phyloP scores from a whole-genome alignment of 2,888 invertebrate species.

The Encarsia formosa region DNA sequence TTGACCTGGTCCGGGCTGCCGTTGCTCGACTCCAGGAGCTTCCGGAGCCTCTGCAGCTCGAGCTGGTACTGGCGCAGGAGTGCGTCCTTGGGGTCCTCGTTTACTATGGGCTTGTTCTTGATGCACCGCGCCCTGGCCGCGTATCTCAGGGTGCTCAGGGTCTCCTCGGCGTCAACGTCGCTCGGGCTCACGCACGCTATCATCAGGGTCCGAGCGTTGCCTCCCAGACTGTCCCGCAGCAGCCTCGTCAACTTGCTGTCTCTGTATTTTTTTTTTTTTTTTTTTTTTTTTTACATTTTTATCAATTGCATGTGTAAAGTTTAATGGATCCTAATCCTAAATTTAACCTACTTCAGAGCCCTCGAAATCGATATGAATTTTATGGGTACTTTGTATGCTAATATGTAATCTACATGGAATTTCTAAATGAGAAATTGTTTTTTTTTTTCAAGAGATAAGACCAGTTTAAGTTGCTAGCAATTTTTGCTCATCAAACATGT shows the following conservation, averaged over 20 bases:
- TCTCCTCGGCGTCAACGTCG: conserved; percentile 79
- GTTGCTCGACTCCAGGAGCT: conserved; percentile 51
- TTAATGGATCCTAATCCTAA: too few species aligned
- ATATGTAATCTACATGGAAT: too few species aligned
- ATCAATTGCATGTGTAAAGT: neutral
- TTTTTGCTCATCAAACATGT: too few species aligned
- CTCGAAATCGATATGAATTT: too few species aligned
- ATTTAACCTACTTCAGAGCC: too few species aligned
- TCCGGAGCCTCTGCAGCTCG: conserved; percentile 71
- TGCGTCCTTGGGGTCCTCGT: conserved; percentile 89
- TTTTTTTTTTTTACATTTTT: neutral
- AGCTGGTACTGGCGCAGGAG: conserved; percentile 78
- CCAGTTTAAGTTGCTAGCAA: too few species aligned
- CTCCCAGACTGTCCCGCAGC: conserved; percentile 76
- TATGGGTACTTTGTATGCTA: too few species aligned
- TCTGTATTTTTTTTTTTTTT: conserved; percentile 51
- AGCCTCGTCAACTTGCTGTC: conserved; percentile 82
- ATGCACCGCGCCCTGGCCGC: conserved; percentile 85
- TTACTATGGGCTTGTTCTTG: conserved; percentile 77
- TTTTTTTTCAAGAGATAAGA: too few species aligned
- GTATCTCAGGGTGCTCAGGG: conserved; percentile 75
- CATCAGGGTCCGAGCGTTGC: conserved; percentile 87
- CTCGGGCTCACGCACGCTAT: conserved; percentile 81
- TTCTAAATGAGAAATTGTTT: too few species aligned
- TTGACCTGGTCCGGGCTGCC: conserved; percentile 7